phyloP scores from a whole-genome alignment of 30 jellyfish, hydroid and myxozoan species.

The Morbakka virulenta region DNA sequence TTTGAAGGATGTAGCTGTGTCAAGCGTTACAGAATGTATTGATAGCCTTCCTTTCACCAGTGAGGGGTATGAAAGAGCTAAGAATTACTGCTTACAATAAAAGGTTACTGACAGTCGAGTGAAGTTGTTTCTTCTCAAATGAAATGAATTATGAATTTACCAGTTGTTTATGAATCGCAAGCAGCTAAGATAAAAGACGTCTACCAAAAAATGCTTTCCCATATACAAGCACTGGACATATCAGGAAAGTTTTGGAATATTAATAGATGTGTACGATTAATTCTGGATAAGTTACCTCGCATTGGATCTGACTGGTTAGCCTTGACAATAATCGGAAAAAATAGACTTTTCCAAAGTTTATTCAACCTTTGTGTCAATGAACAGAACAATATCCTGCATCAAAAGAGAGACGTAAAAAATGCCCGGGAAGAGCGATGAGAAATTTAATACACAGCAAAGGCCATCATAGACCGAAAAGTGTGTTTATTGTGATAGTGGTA shows the following conservation, averaged over 20 bases:
- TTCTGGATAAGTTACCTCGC: constrained; percentile 60
- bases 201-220: neutral
- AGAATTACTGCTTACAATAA: constrained; percentile 13
- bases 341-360: constrained; percentile 31
- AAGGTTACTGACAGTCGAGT: constrained; percentile 60
- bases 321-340: constrained; percentile 28
- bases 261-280: neutral
- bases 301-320: constrained; percentile 41
- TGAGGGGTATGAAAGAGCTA: constrained; percentile 81
- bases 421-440: too few species aligned
- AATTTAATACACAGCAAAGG: too few species aligned
- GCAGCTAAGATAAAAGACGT: neutral
- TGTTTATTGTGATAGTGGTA: constrained; percentile 25
- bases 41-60: constrained; percentile 37
- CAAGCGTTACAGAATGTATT: too few species aligned
- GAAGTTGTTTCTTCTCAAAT: neutral
- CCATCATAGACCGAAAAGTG: constrained; percentile 42
- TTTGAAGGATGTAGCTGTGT: too few species aligned
- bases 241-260: neutral
- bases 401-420: neutral
- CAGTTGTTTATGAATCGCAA: neutral
- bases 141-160: neutral
- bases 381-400: constrained; percentile 53
- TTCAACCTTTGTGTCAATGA: constrained; percentile 49
- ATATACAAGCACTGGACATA: neutral